Conservation (phyloP, 2,113 vertebrate genomes). For the Hippocampus guttulatus region DNA sequence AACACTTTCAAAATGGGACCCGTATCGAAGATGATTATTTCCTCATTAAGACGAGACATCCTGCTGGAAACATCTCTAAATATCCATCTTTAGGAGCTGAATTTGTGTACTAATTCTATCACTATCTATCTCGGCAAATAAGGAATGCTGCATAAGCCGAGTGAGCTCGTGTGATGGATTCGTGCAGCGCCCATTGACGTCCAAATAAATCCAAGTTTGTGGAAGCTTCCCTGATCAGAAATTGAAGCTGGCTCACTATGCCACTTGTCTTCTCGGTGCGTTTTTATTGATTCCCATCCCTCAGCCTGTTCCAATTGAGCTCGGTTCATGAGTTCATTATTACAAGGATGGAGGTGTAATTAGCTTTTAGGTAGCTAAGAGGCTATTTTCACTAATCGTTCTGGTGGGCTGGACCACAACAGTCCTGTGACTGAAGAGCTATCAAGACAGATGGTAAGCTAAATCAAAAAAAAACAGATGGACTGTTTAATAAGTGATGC, state of each 20-base stretch:
- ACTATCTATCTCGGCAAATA: constrained; percentile 18
- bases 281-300: constrained; percentile 65
- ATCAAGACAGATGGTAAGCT: constrained; percentile 44
- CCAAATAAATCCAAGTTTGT: constrained; percentile 66
- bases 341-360: constrained; percentile 66
- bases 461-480: constrained; percentile 36
- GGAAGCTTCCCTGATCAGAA: constrained; percentile 44
- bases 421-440: constrained; percentile 28
- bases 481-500: constrained; percentile 27
- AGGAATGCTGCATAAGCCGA: constrained; percentile 25
- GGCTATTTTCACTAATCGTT: constrained; percentile 64
- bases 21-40: constrained; percentile 62
- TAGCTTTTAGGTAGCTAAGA: constrained; percentile 60
- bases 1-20: constrained; percentile 53
- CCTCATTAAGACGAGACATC: constrained; percentile 42
- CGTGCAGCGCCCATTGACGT: constrained; percentile 48
- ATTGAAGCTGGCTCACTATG: constrained; percentile 45
- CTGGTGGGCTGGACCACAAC: constrained; percentile 41
- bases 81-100: constrained; percentile 52
- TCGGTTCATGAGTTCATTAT: constrained; percentile 70
- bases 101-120: constrained; percentile 45
- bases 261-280: constrained; percentile 37
- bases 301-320: constrained; percentile 65
- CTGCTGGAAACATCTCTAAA: constrained; percentile 54
- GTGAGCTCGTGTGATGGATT: constrained; percentile 41